Conservation (phyloP, 2,113 vertebrate genomes). For the Indri indri region DNA sequence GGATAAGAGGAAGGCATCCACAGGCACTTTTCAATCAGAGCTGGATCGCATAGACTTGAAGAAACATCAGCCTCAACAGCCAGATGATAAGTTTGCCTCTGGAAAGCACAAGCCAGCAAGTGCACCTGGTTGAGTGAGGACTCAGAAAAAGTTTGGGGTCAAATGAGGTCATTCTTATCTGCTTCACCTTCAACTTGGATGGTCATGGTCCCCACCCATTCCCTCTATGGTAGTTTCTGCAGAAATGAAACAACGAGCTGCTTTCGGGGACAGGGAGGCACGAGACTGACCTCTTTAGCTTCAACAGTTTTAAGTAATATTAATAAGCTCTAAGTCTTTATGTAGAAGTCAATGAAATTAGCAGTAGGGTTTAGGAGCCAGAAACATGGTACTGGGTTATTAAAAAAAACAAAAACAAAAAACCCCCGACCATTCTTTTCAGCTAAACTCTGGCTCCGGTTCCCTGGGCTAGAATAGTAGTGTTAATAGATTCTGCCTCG, state of each 20-base stretch:
- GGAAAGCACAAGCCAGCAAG: constrained; percentile 45
- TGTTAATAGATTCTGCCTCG: constrained; percentile 76
- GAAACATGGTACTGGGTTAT: not conserved
- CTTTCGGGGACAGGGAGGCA: not conserved
- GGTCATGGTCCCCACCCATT: fast-evolving
- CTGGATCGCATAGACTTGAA: constrained; percentile 17
- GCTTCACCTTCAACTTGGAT: not conserved
- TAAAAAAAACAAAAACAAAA: constrained; percentile 48
- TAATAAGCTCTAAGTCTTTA: constrained; percentile 55
- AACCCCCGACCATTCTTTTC: not conserved
- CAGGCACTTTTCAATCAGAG: constrained; percentile 76
- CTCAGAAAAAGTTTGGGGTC: constrained; percentile 1
- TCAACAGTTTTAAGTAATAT: not conserved
- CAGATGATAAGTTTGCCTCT: constrained; percentile 68
- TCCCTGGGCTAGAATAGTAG: constrained; percentile 49
- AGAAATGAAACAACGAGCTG: not conserved
- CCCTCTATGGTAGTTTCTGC: not conserved
- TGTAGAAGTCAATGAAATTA: constrained; percentile 73
- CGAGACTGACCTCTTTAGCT: not conserved
- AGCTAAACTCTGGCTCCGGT: constrained; percentile 3
- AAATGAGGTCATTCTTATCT: not conserved
- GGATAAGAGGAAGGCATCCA: constrained; percentile 69
- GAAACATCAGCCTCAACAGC: constrained; percentile 75
- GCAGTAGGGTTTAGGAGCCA: constrained; percentile 53
- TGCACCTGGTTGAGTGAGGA: not conserved